Base-by-base conservation (phyloP, 2,113 vertebrate genomes). In the Oreocharis arfaki region DNA sequence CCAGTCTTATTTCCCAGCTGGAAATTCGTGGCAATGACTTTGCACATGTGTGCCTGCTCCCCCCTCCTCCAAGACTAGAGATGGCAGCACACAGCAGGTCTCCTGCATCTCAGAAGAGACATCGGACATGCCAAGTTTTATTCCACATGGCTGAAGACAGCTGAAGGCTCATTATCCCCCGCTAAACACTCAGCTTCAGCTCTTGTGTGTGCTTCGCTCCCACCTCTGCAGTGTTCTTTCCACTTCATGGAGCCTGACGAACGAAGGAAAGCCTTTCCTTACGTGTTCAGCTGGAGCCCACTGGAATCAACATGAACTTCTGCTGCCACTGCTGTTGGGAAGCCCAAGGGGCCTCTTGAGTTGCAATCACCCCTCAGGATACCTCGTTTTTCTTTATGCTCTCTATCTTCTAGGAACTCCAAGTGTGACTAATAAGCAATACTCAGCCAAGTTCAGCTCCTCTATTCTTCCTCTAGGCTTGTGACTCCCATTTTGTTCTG, bases 301-400 rank as follows among this genome's bases (percentile, higher is more conserved):
- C 60, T 42, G 53, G 59, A 65, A 92, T 80, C 94, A 76, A 85
- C 65, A 32, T 22, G 74, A 95, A 93, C 87, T 94, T 91, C 94
- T 97, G 93, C 96, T 97, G 95, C 87, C 95, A 64, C 93, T 96
- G 96, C 96, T 97, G 87, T 88, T 97, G 93, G 87, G 79, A 96
- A 93, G 90, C 92, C 84, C 84, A 90, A 75, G 65, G 78, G 53
- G 77, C 90, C 93, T 92, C 90, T 87, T 68, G 90, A 81, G 88
- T 76, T 93, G 59, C 68, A 69, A 61, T 78, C 73, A 30, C 80
- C n/a, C 83, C 86, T 85, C 93, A 92, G 88, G 92, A 96, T 88
- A 39, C 78, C 84, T 88, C 32, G 11, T 77, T 91, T 84, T 84
- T 52, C 65, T 79, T 92, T 89, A 69, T 63, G 74, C 77, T 94